phyloP scores from a whole-genome alignment of 2,797 vertebrate species.

The Margarornis squamiger region DNA sequence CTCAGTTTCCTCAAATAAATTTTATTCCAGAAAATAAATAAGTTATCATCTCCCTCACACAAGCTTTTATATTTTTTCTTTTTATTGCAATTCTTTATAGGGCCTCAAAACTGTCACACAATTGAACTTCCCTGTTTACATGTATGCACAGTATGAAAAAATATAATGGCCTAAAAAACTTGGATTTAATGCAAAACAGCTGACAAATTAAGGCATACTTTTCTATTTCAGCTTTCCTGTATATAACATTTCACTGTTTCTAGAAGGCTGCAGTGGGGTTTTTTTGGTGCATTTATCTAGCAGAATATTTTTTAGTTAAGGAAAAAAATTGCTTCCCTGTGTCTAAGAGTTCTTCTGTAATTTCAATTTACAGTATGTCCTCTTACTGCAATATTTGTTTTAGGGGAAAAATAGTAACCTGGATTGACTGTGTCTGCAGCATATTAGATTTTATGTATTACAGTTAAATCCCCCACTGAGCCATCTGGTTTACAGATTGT shows the following conservation, averaged over 20 bases:
- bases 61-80: conserved; percentile 38
- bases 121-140: conserved; percentile 26
- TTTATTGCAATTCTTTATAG: conserved; percentile 33
- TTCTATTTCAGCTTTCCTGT: conserved; percentile 7
- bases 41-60: background rate
- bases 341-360: conserved; percentile 17
- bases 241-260: conserved; percentile 47
- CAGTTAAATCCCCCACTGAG: conserved; percentile 67
- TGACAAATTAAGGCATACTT: conserved; percentile 37
- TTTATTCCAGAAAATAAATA: conserved; percentile 28
- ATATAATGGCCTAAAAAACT: conserved; percentile 8
- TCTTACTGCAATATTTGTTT: conserved; percentile 42
- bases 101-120: conserved; percentile 18
- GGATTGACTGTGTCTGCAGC: conserved; percentile 52
- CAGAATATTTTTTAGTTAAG: conserved; percentile 43
- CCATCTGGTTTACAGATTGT: conserved; percentile 68
- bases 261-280: background rate
- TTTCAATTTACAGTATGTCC: conserved; percentile 38
- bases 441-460: conserved; percentile 74
- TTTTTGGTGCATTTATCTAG: conserved; percentile 10
- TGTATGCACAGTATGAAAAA: conserved; percentile 35
- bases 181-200: conserved; percentile 46
- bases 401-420: conserved; percentile 61
- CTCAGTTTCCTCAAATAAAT: background rate
- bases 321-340: conserved; percentile 20